Evolutionary conservation across 2,888 invertebrate genomes (phyloP), one percentile per base, ranked within the genome.

Genomic region (Trypoxylon attenuatum): DNA sequence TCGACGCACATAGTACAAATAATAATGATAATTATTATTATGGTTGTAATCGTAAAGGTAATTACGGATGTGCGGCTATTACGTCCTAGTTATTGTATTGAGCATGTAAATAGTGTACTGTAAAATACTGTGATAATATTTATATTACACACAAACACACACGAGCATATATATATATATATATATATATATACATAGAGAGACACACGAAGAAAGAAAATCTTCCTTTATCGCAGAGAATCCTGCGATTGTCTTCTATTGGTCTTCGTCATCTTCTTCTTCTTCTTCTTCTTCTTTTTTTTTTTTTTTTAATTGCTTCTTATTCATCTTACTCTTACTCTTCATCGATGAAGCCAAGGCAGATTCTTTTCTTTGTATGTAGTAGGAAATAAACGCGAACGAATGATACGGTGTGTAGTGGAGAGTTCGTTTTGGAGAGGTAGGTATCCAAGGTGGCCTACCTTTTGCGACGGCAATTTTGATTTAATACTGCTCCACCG

Each of bases 101-200:
- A 81, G 79, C 76, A 76, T 84, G 82, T 84, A 84, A 81, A 84
- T 84, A 84, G 67, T 81, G 79, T 84, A 84, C 78, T 84, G 84
- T 84, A 84, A 83, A 83, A 84, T 84, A 84, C 84, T 84, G 84
- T 84, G 84, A 84, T 84, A 84, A 84, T 84, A 84, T 84, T 84
- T 84, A 84, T 84, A 84, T 80, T 70, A 64, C 64, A 62, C 56
- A 60, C 43, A 59, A 43, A 46, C 22, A 55, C 41, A 49, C 39
- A 42, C 38, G 29, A 46, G 61, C 58, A 68, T 49, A 62, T 55
- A 66, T 52, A 65, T 50, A 57, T 38, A 66, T 45, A 52, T 6
- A 55, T 27, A 52, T 50, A 57, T 47, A 27, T 61, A 51, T 38
- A 57, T 57, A 51, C 27, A 33, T 59, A 41, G 16, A 10, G 13